These are phyloP conservation scores for Priocnemis perturbator DNA, from an alignment of 2,888 invertebrate species.

Conservation along the genomic window DNA sequence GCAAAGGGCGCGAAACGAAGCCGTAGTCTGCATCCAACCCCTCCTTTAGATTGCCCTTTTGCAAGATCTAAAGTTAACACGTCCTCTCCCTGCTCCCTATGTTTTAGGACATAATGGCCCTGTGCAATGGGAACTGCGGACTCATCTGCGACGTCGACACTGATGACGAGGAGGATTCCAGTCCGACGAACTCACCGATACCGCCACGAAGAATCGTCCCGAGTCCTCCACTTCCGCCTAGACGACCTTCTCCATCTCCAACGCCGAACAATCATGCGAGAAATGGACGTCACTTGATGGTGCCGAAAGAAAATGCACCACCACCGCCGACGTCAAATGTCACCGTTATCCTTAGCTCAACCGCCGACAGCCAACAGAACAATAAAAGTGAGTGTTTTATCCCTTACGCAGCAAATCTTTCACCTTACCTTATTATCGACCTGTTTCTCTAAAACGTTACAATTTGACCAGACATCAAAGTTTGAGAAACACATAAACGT, in stretches of 20 bases:
- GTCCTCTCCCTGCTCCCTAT: constrained; percentile 32
- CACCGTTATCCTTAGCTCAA: constrained; percentile 64
- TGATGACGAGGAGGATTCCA: constrained; percentile 71
- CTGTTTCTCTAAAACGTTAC: too few species aligned
- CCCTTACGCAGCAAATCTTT: neutral
- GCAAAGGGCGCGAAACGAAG: too few species aligned
- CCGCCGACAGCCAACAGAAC: constrained; percentile 65
- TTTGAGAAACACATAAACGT: too few species aligned
- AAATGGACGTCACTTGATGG: constrained; percentile 71
- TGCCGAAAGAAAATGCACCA: constrained; percentile 76
- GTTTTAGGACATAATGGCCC: constrained; percentile 73
- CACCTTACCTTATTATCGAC: neutral
- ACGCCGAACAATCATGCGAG: constrained; percentile 63
- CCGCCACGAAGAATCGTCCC: constrained; percentile 67
- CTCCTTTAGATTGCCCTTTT: too few species aligned
- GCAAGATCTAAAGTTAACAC: constrained; percentile 24
- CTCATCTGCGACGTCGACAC: constrained; percentile 68
- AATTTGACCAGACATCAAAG: too few species aligned
- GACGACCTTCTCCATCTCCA: constrained; percentile 77
- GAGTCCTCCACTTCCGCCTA: constrained; percentile 81
- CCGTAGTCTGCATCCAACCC: too few species aligned
- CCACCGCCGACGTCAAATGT: constrained; percentile 65
- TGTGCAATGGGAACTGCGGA: constrained; percentile 71
- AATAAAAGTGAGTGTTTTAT: constrained; percentile 63
- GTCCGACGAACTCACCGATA: constrained; percentile 70